Evolutionary conservation across 2,113 vertebrate genomes (phyloP).

Genomic region (Perognathus longimembris): DNA sequence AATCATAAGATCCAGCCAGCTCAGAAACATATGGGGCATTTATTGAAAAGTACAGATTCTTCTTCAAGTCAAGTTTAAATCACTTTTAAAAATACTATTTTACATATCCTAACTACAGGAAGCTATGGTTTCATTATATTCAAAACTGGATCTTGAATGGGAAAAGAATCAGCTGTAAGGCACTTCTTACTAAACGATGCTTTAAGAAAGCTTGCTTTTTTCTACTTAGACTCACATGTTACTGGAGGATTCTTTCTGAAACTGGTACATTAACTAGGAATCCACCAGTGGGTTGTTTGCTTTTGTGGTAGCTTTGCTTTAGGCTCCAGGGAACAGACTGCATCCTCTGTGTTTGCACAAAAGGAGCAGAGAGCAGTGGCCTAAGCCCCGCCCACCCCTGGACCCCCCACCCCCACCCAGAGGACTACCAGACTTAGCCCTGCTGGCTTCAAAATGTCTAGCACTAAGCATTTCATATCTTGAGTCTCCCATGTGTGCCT

Average conservation of each 20-base stretch:
- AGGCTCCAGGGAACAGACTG: neutral
- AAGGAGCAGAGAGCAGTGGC: neutral
- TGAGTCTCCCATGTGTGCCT: neutral
- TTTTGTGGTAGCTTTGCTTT: neutral
- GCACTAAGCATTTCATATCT: neutral
- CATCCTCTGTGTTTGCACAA: neutral
- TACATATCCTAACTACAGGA: neutral
- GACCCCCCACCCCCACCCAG: neutral
- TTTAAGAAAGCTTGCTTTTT: conserved; percentile 9
- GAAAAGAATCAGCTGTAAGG: neutral
- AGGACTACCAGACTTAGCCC: neutral
- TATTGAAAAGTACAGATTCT: neutral
- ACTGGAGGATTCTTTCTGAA: neutral
- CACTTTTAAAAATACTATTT: neutral
- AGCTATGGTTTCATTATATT: neutral
- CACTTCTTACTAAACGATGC: conserved; percentile 2
- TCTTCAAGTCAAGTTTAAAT: conserved; percentile 8
- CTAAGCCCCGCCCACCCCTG: neutral
- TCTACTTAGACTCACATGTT: neutral
- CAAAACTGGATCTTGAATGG: neutral
- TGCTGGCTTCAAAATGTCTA: neutral
- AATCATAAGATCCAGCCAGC: neutral
- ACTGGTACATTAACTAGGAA: neutral
- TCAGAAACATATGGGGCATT: neutral
- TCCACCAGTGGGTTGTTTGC: neutral